These are phyloP conservation scores for Lasioglossum oenotherae DNA, from an alignment of 2,888 invertebrate genomes.

Conservation along the genomic window DNA sequence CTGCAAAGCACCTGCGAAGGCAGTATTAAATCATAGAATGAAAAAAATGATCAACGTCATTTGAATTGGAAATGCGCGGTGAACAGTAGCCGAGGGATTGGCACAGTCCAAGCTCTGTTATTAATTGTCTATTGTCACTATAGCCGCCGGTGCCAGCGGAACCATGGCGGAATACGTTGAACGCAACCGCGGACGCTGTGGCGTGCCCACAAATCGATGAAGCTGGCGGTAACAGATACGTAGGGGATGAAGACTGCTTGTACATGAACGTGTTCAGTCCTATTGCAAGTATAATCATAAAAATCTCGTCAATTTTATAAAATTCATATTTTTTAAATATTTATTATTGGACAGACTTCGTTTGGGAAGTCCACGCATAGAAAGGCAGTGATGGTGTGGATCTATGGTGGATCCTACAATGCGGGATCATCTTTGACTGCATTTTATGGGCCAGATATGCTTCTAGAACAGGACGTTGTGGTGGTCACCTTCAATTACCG, in stretches of 20 bases:
- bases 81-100: neutral
- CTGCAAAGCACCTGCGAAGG: neutral
- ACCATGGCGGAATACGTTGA: conserved; percentile 60
- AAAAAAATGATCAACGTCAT: neutral
- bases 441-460: conserved; percentile 59
- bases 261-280: conserved; percentile 74
- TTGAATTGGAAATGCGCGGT: neutral
- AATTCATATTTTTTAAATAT: neutral
- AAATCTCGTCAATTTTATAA: neutral
- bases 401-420: conserved; percentile 66
- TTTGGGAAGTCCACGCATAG: neutral
- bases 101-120: neutral
- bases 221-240: neutral
- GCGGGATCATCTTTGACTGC: conserved; percentile 24
- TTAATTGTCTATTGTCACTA: neutral
- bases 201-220: conserved; percentile 66
- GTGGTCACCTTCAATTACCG: conserved; percentile 73
- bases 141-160: conserved; percentile 67
- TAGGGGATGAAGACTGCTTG: conserved; percentile 74
- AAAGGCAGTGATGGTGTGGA: conserved; percentile 64
- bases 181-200: conserved; percentile 55
- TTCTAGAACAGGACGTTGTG: conserved; percentile 71
- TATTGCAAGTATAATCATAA: conserved; percentile 52
- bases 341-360: neutral
- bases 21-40: neutral